Base-by-base conservation (phyloP, 2,113 vertebrate species). In the Solea senegalensis region DNA sequence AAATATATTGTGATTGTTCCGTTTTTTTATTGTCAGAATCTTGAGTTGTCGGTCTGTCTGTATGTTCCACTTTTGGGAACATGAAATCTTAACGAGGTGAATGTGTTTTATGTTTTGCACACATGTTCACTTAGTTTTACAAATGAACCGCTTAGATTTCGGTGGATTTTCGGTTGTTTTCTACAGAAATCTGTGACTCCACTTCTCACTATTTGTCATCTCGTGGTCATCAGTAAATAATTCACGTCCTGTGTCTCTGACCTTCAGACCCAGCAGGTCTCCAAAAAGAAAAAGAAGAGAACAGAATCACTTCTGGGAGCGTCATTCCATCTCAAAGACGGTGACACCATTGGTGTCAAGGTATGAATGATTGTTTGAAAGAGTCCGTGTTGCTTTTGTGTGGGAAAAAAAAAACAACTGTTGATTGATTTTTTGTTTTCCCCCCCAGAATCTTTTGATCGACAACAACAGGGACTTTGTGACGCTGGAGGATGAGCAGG, bases 221-320 rank as follows among this genome's bases (percentile, higher is more conserved):
- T 49, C 6, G 5, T 49, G 5, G 12, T 16, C 7, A 54, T 53
- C 7, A 40, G 0, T 69, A 27, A 49, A 48, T 48, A 26, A 51
- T 40, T 5, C 14, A 48, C 27, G 4, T 43, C 3, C 0, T 49
- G 0, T 70, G 0, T 46, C 4, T 72, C 78, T 72, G 40, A 57
- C 12, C 65, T 28, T 40, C 69, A 98, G 97, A 96, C 74, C 10
- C 95, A 96, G 78, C 95, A 97, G 52, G 69, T 95, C 70, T 95
- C 95, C 26, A 98, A 96, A 88, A 95, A 92, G 83, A 98, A 96
- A 85, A 95, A 95, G 87, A 97, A 95, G 83, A 96, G 93, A 73
- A 77, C 91, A 3, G 95, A 97, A 55, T 96, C 86, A 50, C 90
- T 98, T 14, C 95, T 95, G 50, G 93, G 92, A 40, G 92, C 94